phyloP scores from a whole-genome alignment of 2,888 invertebrate species.

The Tanypteryx hageni region DNA sequence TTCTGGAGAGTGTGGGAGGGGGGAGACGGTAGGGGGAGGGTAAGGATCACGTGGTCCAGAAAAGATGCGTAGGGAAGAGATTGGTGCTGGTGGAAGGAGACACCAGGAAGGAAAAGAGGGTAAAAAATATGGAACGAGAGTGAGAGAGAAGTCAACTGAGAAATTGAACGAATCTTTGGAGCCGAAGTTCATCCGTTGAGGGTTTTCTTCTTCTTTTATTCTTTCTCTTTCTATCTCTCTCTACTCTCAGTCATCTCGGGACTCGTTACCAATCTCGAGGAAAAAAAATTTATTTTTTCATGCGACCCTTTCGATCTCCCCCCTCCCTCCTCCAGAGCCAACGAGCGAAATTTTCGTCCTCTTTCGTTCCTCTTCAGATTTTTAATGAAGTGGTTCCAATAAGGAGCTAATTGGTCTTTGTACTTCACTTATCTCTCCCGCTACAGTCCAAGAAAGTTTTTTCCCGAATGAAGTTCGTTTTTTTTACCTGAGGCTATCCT shows the following conservation, averaged over 20 bases:
- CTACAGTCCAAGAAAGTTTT: constrained; percentile 7
- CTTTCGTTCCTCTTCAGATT: constrained; percentile 3
- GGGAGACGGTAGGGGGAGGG: background rate
- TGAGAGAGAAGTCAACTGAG: constrained; percentile 35
- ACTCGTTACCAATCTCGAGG: background rate
- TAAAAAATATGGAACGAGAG: background rate
- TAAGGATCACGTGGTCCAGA: background rate
- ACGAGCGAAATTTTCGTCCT: background rate
- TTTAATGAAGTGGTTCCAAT: constrained; percentile 19
- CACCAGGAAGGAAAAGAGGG: background rate
- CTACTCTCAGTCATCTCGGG: background rate
- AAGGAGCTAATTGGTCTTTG: background rate
- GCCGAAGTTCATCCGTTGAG: constrained; percentile 9
- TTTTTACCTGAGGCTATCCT: background rate
- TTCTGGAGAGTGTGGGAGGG: background rate
- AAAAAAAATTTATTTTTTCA: background rate
- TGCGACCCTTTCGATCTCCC: background rate
- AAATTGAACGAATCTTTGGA: constrained; percentile 50
- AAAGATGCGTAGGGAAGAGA: background rate
- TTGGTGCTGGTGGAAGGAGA: background rate
- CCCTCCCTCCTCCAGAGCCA: background rate
- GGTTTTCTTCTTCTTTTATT: background rate
- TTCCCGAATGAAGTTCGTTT: background rate
- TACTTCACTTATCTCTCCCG: background rate
- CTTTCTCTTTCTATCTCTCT: background rate